Evolutionary conservation across 2,797 vertebrate genomes (phyloP).

Genomic region (Perodicticus potto): DNA sequence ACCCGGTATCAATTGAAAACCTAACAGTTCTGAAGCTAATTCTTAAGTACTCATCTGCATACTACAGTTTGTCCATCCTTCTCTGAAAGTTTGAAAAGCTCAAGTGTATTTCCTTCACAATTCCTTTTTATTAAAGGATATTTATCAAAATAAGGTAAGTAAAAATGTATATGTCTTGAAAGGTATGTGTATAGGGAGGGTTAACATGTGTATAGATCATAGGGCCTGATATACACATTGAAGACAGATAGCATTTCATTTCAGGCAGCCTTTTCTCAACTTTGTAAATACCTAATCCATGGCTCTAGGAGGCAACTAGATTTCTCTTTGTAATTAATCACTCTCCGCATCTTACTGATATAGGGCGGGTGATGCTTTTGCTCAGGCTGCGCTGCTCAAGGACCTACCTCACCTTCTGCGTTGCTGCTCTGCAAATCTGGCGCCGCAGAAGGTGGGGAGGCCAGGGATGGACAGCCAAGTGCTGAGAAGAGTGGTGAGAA

Average conservation of each 20-base stretch:
- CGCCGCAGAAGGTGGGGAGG: too few species aligned
- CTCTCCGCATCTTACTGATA: neutral
- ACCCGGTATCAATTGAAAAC: neutral
- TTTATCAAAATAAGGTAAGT: conserved; percentile 48
- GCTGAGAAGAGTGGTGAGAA: too few species aligned
- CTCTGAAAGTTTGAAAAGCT: neutral
- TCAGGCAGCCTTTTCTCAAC: neutral
- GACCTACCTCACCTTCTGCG: too few species aligned
- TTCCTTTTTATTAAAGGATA: neutral
- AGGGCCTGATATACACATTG: neutral
- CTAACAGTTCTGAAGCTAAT: neutral
- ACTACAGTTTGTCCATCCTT: neutral
- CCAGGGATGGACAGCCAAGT: too few species aligned
- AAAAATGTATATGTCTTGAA: neutral
- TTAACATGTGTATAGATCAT: neutral
- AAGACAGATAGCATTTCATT: neutral
- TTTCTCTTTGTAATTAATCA: neutral
- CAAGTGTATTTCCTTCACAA: neutral
- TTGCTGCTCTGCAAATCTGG: too few species aligned
- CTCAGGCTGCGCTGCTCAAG: too few species aligned
- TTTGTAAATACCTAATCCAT: neutral
- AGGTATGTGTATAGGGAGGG: neutral
- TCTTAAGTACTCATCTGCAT: neutral
- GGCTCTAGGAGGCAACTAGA: neutral
- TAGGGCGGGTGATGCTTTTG: too few species aligned